Evolutionary conservation across 2,888 invertebrate species (phyloP), one percentile per base, ranked within the genome.

Genomic region (Leptinotarsa juncta): DNA sequence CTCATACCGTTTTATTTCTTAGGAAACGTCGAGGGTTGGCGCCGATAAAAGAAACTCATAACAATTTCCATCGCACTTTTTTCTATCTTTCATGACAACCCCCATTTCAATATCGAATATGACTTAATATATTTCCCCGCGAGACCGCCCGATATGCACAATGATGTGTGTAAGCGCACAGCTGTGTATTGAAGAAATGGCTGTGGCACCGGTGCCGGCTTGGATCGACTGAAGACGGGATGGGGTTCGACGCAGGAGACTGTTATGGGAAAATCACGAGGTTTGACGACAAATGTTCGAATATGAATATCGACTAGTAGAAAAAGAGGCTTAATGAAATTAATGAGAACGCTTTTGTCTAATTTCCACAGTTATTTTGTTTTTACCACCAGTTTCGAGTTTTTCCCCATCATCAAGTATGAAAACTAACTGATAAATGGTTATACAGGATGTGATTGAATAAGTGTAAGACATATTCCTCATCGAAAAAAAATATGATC

Each of bases 71-170:
- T 67, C 53, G 68, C 72, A 60, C 67, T 62, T 62, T 73, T 65
- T 73, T 69, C 72, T 62, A 60, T 67, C 55, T 74, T 76, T 76
- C 75, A 79, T 73, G 81, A 80, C 78, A 74, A 77, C 77, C 78
- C 74, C 73, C 74, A 74, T 74, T 77, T 78, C 77, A 80, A 80
- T 80, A 80, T 79, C 75, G 78, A 78, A 80, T 81, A 81, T 80
- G 76, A 77, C 76, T 78, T 75, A 79, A 81, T 81, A 79, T 80
- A 79, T 76, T 72, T 72, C 49, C 65, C 68, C 48, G n/a, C 65
- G 62, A 65, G 62, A 62, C 70, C 72, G 50, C 65, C 53, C 26
- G n/a, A 69, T 73, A 69, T 69, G 65, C 71, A 71, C 71, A 32
- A 65, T 71, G 71, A 50, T 65, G 65, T 71, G 72, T 67, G 72